phyloP scores from a whole-genome alignment of 2,888 invertebrate species.

The Opisthograptis luteolata region DNA sequence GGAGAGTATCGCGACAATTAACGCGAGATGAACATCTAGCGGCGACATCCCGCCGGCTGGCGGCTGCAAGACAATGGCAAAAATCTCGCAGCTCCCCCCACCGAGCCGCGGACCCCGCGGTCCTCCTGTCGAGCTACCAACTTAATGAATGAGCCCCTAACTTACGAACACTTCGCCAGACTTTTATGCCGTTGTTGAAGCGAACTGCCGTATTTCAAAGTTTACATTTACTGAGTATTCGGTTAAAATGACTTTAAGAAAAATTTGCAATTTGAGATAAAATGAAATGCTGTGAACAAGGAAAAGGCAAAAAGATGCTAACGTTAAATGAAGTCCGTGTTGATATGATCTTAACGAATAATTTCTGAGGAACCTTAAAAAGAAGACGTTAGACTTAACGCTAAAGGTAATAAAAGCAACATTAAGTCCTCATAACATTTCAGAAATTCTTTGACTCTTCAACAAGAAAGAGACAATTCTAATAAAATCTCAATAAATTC shows the following conservation, averaged over 20 bases:
- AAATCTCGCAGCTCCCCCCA: conserved; percentile 39
- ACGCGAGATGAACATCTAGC: conserved; percentile 66
- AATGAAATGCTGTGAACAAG: conserved; percentile 9
- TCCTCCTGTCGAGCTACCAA: conserved; percentile 41
- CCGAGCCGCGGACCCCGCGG: conserved; percentile 44
- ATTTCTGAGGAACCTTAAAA: neutral
- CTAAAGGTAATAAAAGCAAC: too few species aligned
- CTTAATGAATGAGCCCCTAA: conserved; percentile 46
- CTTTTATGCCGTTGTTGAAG: conserved; percentile 28
- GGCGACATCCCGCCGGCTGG: conserved; percentile 46
- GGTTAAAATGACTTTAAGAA: conserved; percentile 8
- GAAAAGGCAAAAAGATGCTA: conserved; percentile 5
- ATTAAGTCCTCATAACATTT: neutral
- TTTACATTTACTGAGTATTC: conserved; percentile 6
- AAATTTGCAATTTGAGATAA: conserved; percentile 7
- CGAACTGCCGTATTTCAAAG: conserved; percentile 30
- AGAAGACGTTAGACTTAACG: too few species aligned
- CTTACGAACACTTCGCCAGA: conserved; percentile 34
- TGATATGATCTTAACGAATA: conserved; percentile 23
- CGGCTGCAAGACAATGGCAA: conserved; percentile 47
- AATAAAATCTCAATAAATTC: conserved; percentile 11
- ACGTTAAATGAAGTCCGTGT: conserved; percentile 13
- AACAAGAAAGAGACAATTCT: neutral
- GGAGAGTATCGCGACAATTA: conserved; percentile 66
- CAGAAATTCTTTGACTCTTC: neutral